Conservation (phyloP, 2,113 vertebrate genomes). For the Lichenostomus cassidix region DNA sequence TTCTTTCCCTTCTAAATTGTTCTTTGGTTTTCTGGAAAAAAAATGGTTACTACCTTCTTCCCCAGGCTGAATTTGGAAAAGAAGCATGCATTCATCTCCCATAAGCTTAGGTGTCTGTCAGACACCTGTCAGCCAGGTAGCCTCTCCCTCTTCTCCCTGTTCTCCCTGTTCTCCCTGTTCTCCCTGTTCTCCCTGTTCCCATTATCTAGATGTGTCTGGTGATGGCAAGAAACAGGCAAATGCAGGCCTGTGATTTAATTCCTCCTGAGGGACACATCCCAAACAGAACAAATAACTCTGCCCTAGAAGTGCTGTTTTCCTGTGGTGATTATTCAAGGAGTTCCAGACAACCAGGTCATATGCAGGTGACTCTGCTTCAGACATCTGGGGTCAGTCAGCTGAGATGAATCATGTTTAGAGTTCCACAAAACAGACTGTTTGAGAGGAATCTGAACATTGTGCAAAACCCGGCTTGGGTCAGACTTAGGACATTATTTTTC, state of each 20-base stretch:
- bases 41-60: not conserved
- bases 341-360: not conserved
- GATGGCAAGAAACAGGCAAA: not conserved
- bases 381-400: not conserved
- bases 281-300: not conserved
- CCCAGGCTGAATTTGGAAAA: not conserved
- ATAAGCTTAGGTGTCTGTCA: not conserved
- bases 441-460: slow-evolving; percentile 70
- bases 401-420: not conserved
- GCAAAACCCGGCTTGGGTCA: slow-evolving; percentile 67
- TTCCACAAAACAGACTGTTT: not conserved
- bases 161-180: too few species aligned
- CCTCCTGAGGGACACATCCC: not conserved
- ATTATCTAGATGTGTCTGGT: not conserved
- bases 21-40: not conserved
- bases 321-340: not conserved
- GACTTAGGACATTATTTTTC: slow-evolving; percentile 75
- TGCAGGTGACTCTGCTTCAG: not conserved
- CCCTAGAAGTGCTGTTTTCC: not conserved
- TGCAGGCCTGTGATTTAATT: not conserved
- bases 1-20: not conserved
- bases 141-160: not conserved
- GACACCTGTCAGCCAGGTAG: not conserved
- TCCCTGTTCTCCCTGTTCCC: not conserved
- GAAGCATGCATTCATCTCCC: not conserved